A percentile compares a stretch with the other conserved stretches of the same genome.
These are phyloP conservation scores for Ammodytes marinus DNA, from an alignment of 2,113 vertebrate species.

Conservation along the genomic window DNA sequence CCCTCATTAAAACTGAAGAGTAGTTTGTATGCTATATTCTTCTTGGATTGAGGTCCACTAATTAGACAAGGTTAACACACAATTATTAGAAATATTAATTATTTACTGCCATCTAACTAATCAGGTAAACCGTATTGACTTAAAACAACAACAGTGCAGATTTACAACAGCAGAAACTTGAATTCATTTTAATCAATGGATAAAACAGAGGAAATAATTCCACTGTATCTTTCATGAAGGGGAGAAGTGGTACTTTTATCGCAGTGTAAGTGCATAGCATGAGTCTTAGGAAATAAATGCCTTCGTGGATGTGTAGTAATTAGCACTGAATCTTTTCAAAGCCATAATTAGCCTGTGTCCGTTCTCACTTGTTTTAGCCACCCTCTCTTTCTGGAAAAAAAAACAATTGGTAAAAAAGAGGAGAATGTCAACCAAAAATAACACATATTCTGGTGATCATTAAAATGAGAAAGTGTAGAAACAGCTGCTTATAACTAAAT, in stretches of 20 bases:
- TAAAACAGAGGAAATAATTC: conserved; percentile 11
- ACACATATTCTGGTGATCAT: conserved; percentile 68
- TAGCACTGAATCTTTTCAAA: conserved; percentile 52
- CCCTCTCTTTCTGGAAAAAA: conserved; percentile 5
- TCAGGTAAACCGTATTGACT: not conserved
- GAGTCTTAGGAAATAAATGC: conserved; percentile 17
- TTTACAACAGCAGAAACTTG: conserved; percentile 9
- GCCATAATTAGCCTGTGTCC: conserved; percentile 54
- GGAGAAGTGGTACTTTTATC: not conserved
- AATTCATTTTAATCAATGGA: not conserved
- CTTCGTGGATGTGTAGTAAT: conserved; percentile 49
- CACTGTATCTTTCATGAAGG: conserved; percentile 11
- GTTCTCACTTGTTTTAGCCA: conserved; percentile 21
- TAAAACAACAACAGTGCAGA: not conserved
- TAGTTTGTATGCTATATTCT: conserved; percentile 6
- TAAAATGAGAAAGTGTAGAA: conserved; percentile 67
- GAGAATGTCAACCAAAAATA: conserved; percentile 58
- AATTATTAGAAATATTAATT: not conserved
- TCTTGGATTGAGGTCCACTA: conserved; percentile 2
- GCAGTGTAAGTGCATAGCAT: conserved; percentile 2
- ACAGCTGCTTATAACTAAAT: conserved; percentile 79
- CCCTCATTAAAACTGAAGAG: conserved; percentile 16
- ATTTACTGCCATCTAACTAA: not conserved
- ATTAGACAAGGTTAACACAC: conserved; percentile 15
- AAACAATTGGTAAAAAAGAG: conserved; percentile 13